Evolutionary conservation across 2,888 invertebrate genomes (phyloP), one percentile per base, ranked within the genome.

Genomic region (Iphiclides podalirius): DNA sequence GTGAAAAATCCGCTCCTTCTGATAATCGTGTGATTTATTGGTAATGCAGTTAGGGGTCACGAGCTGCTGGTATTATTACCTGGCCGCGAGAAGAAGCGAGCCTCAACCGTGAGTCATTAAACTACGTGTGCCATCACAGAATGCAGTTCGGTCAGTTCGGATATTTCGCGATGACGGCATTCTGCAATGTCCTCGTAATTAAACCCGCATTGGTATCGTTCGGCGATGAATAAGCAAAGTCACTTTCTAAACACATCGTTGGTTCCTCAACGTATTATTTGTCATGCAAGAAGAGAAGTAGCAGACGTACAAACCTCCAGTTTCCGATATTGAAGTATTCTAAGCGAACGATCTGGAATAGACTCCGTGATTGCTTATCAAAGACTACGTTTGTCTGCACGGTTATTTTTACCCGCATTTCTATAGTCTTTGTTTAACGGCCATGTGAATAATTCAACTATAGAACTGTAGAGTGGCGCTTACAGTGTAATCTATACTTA

Each of bases 21-120:
- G n/a, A n/a, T n/a, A n/a, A n/a, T n/a, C n/a, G n/a, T n/a, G n/a
- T n/a, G n/a, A n/a, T n/a, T n/a, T n/a, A n/a, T n/a, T n/a, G n/a
- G n/a, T n/a, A n/a, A n/a, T n/a, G n/a, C n/a, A n/a, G n/a, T n/a
- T n/a, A n/a, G n/a, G n/a, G n/a, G n/a, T n/a, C n/a, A n/a, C n/a
- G n/a, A n/a, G n/a, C n/a, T n/a, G n/a, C n/a, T n/a, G n/a, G n/a
- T n/a, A n/a, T n/a, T n/a, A n/a, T n/a, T n/a, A 4, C 20, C 20
- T 20, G 20, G 20, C 20, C n/a, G n/a, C n/a, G n/a, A 20, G 20
- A 6, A 6, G 20, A 20, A 6, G 20, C 20, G 20, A 20, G 20
- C 20, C 6, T 20, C 68, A 67, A 68, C 64, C 68, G 71, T 86
- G 86, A 85, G 72, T 86, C 86, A 85, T 72, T 65, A 47, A 44